Evolutionary conservation across 2,797 vertebrate genomes (phyloP), one percentile per base, ranked within the genome.

Genomic region (Nannoperca obscura): DNA sequence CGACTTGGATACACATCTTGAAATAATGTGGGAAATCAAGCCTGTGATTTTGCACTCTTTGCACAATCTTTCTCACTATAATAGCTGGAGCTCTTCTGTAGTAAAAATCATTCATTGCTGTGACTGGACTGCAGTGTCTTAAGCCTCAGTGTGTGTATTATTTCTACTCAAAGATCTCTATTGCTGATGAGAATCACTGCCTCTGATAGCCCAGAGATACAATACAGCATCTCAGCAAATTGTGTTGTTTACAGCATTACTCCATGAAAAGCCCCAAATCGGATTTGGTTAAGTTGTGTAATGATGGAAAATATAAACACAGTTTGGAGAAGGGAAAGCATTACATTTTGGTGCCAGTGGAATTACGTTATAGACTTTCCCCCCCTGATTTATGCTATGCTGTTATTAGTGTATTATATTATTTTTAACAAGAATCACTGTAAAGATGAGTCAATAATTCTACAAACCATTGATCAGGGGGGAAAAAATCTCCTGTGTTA

Each of bases 1-100:
- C 93, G 96, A 97, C 96, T 96, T 94, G 95, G 96, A 96, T 96
- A 96, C 97, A 97, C 96, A 96, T 97, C 96, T 97, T 97, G 94
- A 96, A 97, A 98, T 96, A 97, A 96, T 96, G 92, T 94, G 82
- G 91, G 90, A 96, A 97, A 97, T 96, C 96, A 97, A 97, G 96
- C 95, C 94, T 96, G 96, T 97, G 95, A 96, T 97, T 97, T 97
- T 96, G 96, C 95, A 96, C 94, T 96, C 96, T 97, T 95, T 95
- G 52, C 55, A 81, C 74, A 82, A 82, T 87, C 67, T 86, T 83
- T 86, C 30, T 70, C 58, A 55, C 40, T 54, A 22, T 67, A 70
- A 76, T 67, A 96, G 95, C 94, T 94, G 94, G 92, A 95, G 95
- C 94, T 95, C 94, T 94, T 96, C 94, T 95, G 95, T 93, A 95